Evolutionary conservation across 2,797 vertebrate species (phyloP), one percentile per base, ranked within the genome.

Genomic region (Channa striata): DNA sequence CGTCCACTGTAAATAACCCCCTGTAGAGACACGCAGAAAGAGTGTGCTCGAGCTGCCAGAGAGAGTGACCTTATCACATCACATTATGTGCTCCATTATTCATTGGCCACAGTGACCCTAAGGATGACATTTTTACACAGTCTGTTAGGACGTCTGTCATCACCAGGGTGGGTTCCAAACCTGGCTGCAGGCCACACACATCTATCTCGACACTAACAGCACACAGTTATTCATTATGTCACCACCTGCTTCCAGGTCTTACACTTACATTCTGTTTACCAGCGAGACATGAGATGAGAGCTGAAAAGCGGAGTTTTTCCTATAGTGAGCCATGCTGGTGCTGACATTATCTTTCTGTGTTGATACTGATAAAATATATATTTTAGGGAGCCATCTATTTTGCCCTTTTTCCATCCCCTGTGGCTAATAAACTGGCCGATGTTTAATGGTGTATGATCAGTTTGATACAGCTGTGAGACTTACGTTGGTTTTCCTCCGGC

Each of bases 401-500:
- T 8, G 47, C 19, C 65, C 53, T 56, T 65, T 44, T 69, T 72
- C 59, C 48, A 21, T 69, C 57, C 82, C 77, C 19, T 52, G 60
- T 23, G 13, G 65, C 80, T 81, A 74, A 86, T 82, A 80, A 80
- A 77, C 70, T 51, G 62, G 60, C 66, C 0, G 3, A 54, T 69
- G 81, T 57, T 83, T 78, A 87, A 87, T 77, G 88, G 73, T 84
- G 84, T 73, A 78, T 79, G 74, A 86, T 73, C 46, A 34, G 44
- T 62, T 74, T 77, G 71, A 73, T 68, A 57, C 34, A 43, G 63
- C 69, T 34, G 59, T 49, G 68, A 37, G 42, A 37, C 97, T 97
- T 93, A 99, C 98, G 0, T 97, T 99, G 85, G 96, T 97, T 95
- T 99, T 99, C 77, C 98, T 95, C 71, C 98, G 96, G 87, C 98